Base-by-base conservation (phyloP, 2,113 vertebrate genomes). In the Myotis yumanensis region DNA sequence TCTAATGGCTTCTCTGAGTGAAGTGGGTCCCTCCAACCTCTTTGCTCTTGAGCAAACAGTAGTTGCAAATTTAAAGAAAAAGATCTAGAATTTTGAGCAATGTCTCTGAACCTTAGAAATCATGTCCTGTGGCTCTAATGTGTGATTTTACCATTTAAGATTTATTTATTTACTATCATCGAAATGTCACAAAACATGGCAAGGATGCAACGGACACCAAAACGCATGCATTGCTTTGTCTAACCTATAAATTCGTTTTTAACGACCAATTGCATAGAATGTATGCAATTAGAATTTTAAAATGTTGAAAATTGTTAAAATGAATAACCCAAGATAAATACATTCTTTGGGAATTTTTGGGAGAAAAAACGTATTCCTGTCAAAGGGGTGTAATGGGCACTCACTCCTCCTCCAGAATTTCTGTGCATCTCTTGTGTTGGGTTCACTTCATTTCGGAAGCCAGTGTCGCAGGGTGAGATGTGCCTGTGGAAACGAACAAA, bases 271-370 rank as follows among this genome's bases (percentile, higher is more conserved):
- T 22, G 4, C 85, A 37, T 83, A 90, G 32, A 32, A 54, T 75
- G 73, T 76, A 72, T 52, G 25, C 28, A 52, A 82, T 69, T 54
- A 81, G 7, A 52, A 80, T 66, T 20, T 46, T 57, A n/a, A 11
- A 54, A 57, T 84, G 9, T 52, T 88, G 32, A 59, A 91, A 84
- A 72, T 87, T 2, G n/a, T 69, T 93, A 43, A 89, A 89, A 86
- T 46, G 25, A 68, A 54, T 89, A 85, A 32, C 20, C 18, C 4
- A 69, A 57, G 59, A 86, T n/a, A 68, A 35, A 37, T 16, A 9
- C 3, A 76, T 52, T 62, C 22, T 69, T 59, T 93, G 84, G 46
- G 32, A 73, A 40, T 28, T 46, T 87, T 77, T 37, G 46, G 20
- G 20, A 43, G 54, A 62, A 66, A 89, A 32, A 28, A 84, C 11